Base-by-base conservation (phyloP, 2,113 vertebrate species). In the Motacilla tschutschensis region DNA sequence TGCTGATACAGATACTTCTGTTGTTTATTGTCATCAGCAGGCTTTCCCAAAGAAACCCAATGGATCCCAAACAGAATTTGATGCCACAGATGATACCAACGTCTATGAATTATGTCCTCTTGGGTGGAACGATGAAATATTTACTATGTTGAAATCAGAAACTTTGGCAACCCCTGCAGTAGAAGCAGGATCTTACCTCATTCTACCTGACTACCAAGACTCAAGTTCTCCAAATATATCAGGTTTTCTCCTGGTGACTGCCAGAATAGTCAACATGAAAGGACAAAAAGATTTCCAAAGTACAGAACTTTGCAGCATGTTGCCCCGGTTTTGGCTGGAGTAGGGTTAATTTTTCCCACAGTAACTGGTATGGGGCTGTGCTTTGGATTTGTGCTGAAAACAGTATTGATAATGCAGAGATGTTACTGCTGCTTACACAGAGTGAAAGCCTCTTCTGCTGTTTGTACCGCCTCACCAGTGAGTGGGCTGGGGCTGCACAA, bases 181-280 rank as follows among this genome's bases (percentile, higher is more conserved):
- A 22, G 54, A 88, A 69, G 19, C 2, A 66, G 58, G n/a, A 58
- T 69, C 28, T 91, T 13, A 33, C 18, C 12, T 73, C 2, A 0
- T 43, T 51, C 44, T 53, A 21, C 14, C n/a, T 50, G 57, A 65
- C 7, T 50, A 26, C 38, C 33, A 72, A n/a, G 46, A 46, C 31
- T 66, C 33, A 47, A 41, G 29, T n/a, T 43, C 3, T 25, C 16
- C 29, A 0, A 0, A 20, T 3, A 25, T 5, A 36, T 8, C 46
- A 78, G 19, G 19, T 12, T 76, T 83, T 76, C 31, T 67, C 43
- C 66, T 31, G 12, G 14, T 74, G 33, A 33, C 16, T 76, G 22
- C 25, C 60, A 67, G 26, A 69, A 46, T 57, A 31, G 38, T 71
- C 19, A 72, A 33, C 36, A 36, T 26, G 35, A 85, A 76, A 77